phyloP scores from a whole-genome alignment of 2,888 invertebrate genomes.

The Synergus laeviventris region DNA sequence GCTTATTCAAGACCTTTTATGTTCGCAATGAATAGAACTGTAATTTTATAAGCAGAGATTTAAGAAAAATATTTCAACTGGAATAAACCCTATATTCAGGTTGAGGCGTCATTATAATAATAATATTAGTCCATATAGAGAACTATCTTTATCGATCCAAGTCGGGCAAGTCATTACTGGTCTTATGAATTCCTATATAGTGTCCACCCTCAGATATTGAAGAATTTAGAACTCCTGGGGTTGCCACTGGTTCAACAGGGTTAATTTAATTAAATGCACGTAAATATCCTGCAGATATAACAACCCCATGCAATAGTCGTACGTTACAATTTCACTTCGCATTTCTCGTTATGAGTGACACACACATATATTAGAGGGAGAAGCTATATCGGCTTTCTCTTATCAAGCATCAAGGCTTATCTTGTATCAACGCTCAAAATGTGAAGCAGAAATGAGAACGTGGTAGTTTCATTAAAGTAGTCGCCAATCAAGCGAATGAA shows the following conservation, averaged over 20 bases:
- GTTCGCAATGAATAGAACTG: too few relatives aligned
- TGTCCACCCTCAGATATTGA: not conserved
- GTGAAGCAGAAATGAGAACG: not conserved
- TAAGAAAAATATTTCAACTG: too few relatives aligned
- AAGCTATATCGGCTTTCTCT: not conserved
- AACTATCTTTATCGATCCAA: not conserved
- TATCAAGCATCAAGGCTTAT: constrained; percentile 4
- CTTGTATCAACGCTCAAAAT: not conserved
- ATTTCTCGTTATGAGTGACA: not conserved
- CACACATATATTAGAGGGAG: not conserved
- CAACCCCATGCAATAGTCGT: not conserved
- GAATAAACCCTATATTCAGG: too few relatives aligned
- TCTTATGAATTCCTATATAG: not conserved
- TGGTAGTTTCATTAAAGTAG: not conserved
- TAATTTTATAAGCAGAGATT: too few relatives aligned
- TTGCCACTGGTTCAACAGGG: not conserved
- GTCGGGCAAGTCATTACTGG: not conserved
- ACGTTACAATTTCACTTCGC: not conserved
- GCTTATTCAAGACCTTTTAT: not conserved
- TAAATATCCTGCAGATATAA: not conserved
- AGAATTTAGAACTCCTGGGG: not conserved
- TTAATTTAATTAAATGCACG: not conserved
- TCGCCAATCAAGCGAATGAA: not conserved
- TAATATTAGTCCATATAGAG: too few relatives aligned
- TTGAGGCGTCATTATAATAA: too few relatives aligned